Percentiles rank a stretch among this genome's conserved stretches.
Conservation (phyloP, 2,888 invertebrate species). For the Leptogaster cylindrica region DNA sequence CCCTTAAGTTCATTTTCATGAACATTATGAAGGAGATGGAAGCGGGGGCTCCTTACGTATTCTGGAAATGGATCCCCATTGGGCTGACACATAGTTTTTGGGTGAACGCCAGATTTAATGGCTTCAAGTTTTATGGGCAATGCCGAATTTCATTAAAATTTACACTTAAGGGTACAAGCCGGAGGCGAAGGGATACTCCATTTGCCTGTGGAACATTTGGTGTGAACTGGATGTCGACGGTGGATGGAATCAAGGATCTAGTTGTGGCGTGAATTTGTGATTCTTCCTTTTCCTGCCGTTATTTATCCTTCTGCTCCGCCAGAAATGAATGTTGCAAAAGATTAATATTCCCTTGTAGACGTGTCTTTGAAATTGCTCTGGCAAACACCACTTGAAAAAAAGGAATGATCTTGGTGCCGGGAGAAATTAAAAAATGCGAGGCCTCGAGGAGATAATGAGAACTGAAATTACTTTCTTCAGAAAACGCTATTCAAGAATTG, state of each 20-base stretch:
- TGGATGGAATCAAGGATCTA: not conserved
- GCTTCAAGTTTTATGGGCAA: constrained; percentile 44
- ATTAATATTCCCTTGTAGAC: constrained; percentile 23
- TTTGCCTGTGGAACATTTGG: not conserved
- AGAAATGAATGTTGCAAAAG: constrained; percentile 32
- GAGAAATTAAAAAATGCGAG: constrained; percentile 22
- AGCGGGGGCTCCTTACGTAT: constrained; percentile 23
- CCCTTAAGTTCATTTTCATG: constrained; percentile 37
- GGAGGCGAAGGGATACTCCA: not conserved
- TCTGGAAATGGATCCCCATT: constrained; percentile 26
- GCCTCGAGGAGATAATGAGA: constrained; percentile 39
- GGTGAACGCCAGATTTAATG: constrained; percentile 44
- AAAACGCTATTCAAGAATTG: constrained; percentile 34
- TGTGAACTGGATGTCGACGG: not conserved
- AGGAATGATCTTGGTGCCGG: not conserved
- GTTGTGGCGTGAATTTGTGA: constrained; percentile 30
- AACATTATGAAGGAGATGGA: constrained; percentile 12
- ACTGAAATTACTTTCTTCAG: constrained; percentile 39
- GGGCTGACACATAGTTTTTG: constrained; percentile 40
- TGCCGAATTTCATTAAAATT: constrained; percentile 45
- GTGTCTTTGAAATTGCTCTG: constrained; percentile 21
- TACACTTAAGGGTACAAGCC: constrained; percentile 41
- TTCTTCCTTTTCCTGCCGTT: not conserved
- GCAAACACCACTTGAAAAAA: not conserved
- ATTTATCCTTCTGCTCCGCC: constrained; percentile 1